These are phyloP conservation scores for Heliconius erato DNA, from an alignment of 2,888 invertebrate genomes.

Conservation along the genomic window DNA sequence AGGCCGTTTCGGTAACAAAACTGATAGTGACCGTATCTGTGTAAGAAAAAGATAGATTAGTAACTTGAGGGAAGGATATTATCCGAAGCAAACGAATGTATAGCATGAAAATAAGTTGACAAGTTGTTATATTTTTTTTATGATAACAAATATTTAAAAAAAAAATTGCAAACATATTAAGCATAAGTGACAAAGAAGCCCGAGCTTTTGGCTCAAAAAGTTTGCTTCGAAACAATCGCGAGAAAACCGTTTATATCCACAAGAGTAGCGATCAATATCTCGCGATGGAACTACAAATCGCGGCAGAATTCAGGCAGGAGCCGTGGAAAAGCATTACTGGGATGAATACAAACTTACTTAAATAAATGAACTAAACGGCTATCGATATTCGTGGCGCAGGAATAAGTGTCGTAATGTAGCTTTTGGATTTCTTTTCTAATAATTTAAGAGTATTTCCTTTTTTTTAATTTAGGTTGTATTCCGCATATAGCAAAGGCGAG, in stretches of 20 bases:
- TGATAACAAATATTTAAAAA: too few relatives aligned
- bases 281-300: slow-evolving; percentile 16
- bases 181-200: too few relatives aligned
- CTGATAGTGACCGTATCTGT: neutral
- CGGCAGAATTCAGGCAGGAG: neutral
- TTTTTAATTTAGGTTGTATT: too few relatives aligned
- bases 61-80: neutral
- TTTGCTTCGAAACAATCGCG: neutral
- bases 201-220: neutral
- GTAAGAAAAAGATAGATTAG: neutral
- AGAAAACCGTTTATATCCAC: neutral
- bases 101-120: slow-evolving; percentile 1
- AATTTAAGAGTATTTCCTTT: too few relatives aligned
- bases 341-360: slow-evolving; percentile 29
- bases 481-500: too few relatives aligned
- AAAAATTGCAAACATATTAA: too few relatives aligned
- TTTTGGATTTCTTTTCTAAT: neutral
- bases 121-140: neutral
- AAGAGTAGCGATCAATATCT: slow-evolving; percentile 17
- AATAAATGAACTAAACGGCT: slow-evolving; percentile 36
- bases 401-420: neutral
- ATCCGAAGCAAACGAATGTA: neutral
- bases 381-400: slow-evolving; percentile 8
- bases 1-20: neutral
- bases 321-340: slow-evolving; percentile 13